Conservation (phyloP, 2,797 vertebrate species). For the Ceryle rudis region DNA sequence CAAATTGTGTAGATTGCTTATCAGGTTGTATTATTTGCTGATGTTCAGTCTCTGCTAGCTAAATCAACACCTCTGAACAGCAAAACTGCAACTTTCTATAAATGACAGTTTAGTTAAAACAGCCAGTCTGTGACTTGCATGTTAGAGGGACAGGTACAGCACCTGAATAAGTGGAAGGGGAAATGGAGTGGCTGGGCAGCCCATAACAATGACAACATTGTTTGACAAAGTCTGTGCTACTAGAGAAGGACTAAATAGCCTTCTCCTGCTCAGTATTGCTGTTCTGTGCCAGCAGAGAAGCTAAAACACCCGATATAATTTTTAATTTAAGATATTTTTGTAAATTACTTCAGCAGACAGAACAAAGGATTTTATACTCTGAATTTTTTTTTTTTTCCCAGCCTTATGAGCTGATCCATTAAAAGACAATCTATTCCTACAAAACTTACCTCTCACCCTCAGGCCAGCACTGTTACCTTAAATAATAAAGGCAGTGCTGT, state of each 20-base stretch:
- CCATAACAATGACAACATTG: accelerated
- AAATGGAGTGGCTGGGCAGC: background rate
- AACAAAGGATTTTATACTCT: background rate
- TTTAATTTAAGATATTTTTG: background rate
- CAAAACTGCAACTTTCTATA: background rate
- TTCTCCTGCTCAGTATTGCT: background rate
- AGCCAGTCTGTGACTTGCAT: background rate
- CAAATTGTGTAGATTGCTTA: background rate
- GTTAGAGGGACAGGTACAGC: background rate
- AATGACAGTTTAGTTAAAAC: background rate
- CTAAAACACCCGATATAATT: background rate
- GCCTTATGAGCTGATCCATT: background rate
- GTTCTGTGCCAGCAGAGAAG: background rate
- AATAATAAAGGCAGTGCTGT: background rate
- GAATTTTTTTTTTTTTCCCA: background rate
- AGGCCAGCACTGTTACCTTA: background rate
- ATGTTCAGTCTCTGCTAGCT: slow-evolving; percentile 2
- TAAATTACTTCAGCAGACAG: background rate
- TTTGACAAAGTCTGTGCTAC: background rate
- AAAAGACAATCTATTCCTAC: background rate
- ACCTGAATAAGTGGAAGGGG: background rate
- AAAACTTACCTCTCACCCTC: background rate
- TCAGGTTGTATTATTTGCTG: slow-evolving; percentile 2
- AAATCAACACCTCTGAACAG: slow-evolving; percentile 5
- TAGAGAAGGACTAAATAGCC: background rate